phyloP scores from a whole-genome alignment of 2,797 vertebrate species.

The Xiphorhynchus erythropygius region DNA sequence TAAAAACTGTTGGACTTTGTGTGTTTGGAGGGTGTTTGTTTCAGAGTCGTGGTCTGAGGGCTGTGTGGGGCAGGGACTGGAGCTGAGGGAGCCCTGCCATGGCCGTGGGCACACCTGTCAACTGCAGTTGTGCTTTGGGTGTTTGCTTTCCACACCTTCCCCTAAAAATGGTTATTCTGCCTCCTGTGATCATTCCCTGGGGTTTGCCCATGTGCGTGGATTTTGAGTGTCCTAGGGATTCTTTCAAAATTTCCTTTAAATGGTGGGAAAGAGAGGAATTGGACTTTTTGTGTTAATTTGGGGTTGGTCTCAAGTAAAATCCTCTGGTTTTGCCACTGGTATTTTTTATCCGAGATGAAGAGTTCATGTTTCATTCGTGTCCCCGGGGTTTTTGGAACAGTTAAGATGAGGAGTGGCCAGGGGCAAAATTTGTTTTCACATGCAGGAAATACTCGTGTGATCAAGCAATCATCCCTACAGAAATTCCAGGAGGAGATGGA shows the following conservation, averaged over 20 bases:
- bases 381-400: background rate
- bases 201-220: fast-evolving
- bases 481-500: conserved; percentile 98
- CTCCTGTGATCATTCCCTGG: background rate
- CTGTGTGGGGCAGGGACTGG: background rate
- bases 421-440: background rate
- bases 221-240: background rate
- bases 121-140: too few species aligned
- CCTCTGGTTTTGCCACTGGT: background rate
- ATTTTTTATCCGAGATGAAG: background rate
- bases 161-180: background rate
- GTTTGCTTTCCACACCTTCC: fast-evolving
- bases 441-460: conserved; percentile 94
- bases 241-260: background rate
- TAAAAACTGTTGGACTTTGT: background rate
- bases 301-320: background rate
- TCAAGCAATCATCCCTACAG: conserved; percentile 95
- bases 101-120: fast-evolving
- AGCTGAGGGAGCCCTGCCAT: background rate
- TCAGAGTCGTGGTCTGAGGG: background rate
- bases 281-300: fast-evolving
- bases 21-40: background rate
- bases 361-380: background rate
- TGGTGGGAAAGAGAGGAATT: background rate
- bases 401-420: background rate